These are phyloP conservation scores for Pimpla rufipes DNA, from an alignment of 2,888 invertebrate species.

Conservation along the genomic window DNA sequence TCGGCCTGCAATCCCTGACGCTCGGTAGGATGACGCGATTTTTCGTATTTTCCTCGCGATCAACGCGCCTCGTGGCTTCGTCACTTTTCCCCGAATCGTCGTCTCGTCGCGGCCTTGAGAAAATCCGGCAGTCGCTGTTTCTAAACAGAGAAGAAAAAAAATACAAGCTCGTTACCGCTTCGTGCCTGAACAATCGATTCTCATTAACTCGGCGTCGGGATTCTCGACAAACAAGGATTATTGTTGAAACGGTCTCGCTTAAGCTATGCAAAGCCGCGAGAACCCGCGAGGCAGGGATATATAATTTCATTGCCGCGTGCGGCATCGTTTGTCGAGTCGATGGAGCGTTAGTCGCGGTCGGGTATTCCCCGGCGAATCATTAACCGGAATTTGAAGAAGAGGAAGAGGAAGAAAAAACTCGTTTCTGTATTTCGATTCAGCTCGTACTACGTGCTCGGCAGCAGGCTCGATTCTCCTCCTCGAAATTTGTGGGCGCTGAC, in stretches of 20 bases:
- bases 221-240: neutral
- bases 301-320: constrained; percentile 6
- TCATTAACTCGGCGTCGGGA: neutral
- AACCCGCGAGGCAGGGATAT: neutral
- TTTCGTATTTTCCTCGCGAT: constrained; percentile 9
- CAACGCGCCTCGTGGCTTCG: constrained; percentile 14
- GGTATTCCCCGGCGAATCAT: constrained; percentile 49
- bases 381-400: constrained; percentile 6
- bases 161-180: neutral
- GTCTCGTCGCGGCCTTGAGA: too few species aligned
- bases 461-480: constrained; percentile 10
- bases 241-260: constrained; percentile 15
- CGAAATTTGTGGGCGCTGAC: neutral
- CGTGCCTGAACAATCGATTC: neutral
- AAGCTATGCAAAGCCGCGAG: constrained; percentile 1
- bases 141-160: constrained; percentile 23
- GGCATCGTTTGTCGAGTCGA: constrained; percentile 16
- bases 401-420: constrained; percentile 22
- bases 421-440: constrained; percentile 35
- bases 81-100: neutral
- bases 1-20: constrained; percentile 33
- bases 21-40: constrained; percentile 44
- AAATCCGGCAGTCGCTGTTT: neutral
- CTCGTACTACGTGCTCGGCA: neutral
- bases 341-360: constrained; percentile 21